phyloP scores from a whole-genome alignment of 2,797 vertebrate genomes.

The Trematomus bernacchii region DNA sequence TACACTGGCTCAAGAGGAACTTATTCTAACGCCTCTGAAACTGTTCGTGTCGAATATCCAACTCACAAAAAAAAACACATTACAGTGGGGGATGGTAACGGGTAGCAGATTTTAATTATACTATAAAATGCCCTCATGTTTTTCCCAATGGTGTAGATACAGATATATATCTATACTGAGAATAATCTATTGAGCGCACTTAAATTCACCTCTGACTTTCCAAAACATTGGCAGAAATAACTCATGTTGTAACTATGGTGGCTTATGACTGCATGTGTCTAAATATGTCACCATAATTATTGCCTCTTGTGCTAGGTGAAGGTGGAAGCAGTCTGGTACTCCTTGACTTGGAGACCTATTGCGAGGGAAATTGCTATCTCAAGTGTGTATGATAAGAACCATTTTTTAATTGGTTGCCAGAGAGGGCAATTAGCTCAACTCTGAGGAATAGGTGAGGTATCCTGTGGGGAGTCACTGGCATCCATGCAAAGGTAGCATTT shows the following conservation, averaged over 20 bases:
- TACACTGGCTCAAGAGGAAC: constrained; percentile 22
- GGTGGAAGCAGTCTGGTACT: constrained; percentile 64
- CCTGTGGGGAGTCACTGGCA: constrained; percentile 39
- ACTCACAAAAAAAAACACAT: no score
- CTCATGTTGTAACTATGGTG: not conserved
- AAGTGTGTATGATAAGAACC: constrained; percentile 74
- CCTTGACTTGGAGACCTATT: constrained; percentile 70
- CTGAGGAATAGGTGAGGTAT: constrained; percentile 45
- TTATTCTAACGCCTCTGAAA: constrained; percentile 6
- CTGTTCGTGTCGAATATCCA: constrained; percentile 19
- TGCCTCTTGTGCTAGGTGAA: constrained; percentile 56
- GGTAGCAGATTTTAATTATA: no score
- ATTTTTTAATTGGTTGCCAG: constrained; percentile 66
- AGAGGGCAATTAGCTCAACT: constrained; percentile 72
- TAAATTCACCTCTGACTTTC: not conserved
- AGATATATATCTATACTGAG: not conserved
- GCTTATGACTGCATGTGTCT: constrained; percentile 37
- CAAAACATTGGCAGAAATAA: not conserved
- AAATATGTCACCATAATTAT: constrained; percentile 76
- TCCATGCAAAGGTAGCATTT: constrained; percentile 46
- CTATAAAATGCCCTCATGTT: no score
- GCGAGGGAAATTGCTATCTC: constrained; percentile 76
- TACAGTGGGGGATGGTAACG: no score
- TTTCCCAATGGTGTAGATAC: not conserved
- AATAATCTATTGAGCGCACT: not conserved